A percentile compares a stretch with the other conserved stretches of the same genome.
Evolutionary conservation across 2,797 vertebrate genomes (phyloP).

Genomic region (Rhinoraja longicauda): DNA sequence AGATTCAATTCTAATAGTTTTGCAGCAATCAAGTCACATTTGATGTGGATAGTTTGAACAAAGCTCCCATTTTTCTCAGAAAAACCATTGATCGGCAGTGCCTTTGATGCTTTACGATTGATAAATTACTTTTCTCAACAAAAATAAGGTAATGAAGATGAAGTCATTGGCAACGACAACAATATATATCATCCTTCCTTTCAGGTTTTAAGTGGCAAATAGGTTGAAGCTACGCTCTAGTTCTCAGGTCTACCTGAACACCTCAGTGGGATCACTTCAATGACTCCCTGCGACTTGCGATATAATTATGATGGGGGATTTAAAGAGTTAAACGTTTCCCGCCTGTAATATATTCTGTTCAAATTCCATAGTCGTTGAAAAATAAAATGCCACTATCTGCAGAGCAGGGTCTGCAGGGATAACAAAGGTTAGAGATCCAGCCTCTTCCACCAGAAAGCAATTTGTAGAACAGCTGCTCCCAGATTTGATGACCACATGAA

Average conservation of each 20-base stretch:
- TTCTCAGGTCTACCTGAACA: background rate
- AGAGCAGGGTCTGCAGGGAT: background rate
- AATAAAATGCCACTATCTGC: constrained; percentile 24
- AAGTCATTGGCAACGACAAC: background rate
- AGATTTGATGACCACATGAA: background rate
- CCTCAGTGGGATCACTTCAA: background rate
- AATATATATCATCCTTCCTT: background rate
- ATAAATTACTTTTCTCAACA: background rate
- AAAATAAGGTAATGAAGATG: background rate
- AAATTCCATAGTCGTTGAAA: constrained; percentile 26
- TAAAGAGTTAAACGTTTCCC: constrained; percentile 3
- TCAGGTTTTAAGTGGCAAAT: background rate
- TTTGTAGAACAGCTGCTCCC: constrained; percentile 33
- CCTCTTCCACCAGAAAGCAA: constrained; percentile 20
- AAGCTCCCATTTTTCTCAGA: background rate
- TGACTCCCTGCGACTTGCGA: background rate
- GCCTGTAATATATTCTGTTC: background rate
- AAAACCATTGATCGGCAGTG: background rate
- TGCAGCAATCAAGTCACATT: background rate
- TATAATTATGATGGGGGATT: background rate
- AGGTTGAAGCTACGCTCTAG: background rate
- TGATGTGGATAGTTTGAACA: background rate
- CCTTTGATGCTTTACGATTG: background rate
- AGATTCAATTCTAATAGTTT: background rate
- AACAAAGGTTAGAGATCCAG: background rate